Base-by-base conservation (phyloP, 2,888 invertebrate genomes). In the Mythimna albipuncta region DNA sequence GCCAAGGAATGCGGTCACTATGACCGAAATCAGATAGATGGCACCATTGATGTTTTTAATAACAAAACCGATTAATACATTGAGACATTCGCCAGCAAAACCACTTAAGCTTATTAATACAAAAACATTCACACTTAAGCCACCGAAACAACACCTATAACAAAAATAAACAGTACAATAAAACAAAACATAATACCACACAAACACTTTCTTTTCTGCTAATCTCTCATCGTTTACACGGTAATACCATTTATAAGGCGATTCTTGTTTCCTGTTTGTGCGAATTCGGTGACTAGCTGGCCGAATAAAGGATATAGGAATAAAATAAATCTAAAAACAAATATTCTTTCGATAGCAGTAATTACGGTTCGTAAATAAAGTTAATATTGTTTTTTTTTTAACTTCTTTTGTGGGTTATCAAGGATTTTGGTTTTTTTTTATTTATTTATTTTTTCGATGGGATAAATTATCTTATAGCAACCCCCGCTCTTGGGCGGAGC, bases 321-420 rank as follows among this genome's bases (percentile, higher is more conserved):
- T 94, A 89, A 93, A 92, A 94, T 94, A 94, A 94, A 94, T 94
- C 94, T 92, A 85, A 85, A 88, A 89, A 86, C 87, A 87, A 91
- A 91, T 89, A 89, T 89, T 89, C 87, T 85, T 52, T 88, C 89
- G 88, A 92, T 91, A 91, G 89, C 89, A 87, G 90, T 92, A 94
- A 94, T 94, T 93, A 92, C 91, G 87, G 85, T 83, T 72, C 69
- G 77, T 83, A 85, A 87, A 84, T 85, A 85, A 82, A 70, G n/a
- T 47, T 21, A 57, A 19, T 41, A 41, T 2, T 16, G 10, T 5
- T 44, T 44, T 44, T 13, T 85, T 84, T 84, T 76, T 82, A 79
- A 86, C 72, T 81, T 82, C 75, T 81, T 82, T 77, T 67, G 77
- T 72, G 61, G 77, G 69, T 35, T 65, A 7, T 35, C 19, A 54